Evolutionary conservation across 37 sponge, comb jelly and placozoan genomes (phyloP).

Genomic region (Halisarca cf. caerulea): DNA sequence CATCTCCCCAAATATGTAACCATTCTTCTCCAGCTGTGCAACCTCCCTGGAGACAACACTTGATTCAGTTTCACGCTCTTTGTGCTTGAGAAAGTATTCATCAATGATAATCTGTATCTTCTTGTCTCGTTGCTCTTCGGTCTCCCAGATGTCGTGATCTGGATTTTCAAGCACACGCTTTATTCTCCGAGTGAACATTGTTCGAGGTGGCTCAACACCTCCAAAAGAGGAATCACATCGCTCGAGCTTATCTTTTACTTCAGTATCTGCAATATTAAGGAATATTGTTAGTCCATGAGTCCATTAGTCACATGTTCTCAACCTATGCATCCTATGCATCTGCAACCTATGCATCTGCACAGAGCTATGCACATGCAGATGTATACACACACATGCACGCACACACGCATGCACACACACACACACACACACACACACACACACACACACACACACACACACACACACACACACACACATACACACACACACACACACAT

Average conservation of each 20-base stretch:
- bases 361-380: no score
- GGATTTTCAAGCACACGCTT: not conserved
- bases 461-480: slow-evolving; percentile 30
- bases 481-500: slow-evolving; percentile 19
- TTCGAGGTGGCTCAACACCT: slow-evolving; percentile 1
- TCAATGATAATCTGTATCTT: not conserved
- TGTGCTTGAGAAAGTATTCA: slow-evolving; percentile 11
- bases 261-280: not conserved
- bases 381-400: slow-evolving; percentile 3
- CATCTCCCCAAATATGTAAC: not conserved
- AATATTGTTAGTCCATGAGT: not conserved
- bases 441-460: slow-evolving; percentile 29
- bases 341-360: no score
- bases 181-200: not conserved
- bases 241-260: not conserved
- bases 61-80: not conserved
- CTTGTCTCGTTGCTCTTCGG: not conserved
- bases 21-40: not conserved
- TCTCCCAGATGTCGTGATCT: not conserved
- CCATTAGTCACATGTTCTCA: not conserved
- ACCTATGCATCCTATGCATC: not conserved
- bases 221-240: not conserved
- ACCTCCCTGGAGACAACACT: not conserved
- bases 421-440: slow-evolving; percentile 22
- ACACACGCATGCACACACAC: slow-evolving; percentile 14